A percentile compares a stretch with the other conserved stretches of the same genome.
Evolutionary conservation across 2,797 vertebrate species (phyloP).

Genomic region (Malacoraja senta): DNA sequence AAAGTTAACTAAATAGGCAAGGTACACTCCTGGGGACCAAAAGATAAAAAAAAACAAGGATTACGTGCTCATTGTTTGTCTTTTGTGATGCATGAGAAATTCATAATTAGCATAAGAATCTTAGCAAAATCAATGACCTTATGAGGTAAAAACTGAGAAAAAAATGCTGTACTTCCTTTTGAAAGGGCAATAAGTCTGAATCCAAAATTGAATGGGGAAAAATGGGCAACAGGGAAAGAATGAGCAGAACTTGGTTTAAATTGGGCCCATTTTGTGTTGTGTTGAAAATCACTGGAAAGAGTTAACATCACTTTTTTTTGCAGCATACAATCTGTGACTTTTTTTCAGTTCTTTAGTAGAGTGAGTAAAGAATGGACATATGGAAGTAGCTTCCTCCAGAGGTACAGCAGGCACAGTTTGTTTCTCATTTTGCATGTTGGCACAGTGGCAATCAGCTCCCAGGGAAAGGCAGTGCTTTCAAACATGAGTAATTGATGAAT

Average conservation of each 20-base stretch:
- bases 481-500: constrained; percentile 74
- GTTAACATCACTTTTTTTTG: not conserved
- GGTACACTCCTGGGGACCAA: not conserved
- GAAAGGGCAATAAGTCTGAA: not conserved
- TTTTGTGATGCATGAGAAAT: not conserved
- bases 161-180: not conserved
- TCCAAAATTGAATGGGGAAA: not conserved
- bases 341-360: constrained; percentile 26
- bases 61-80: not conserved
- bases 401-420: constrained; percentile 47
- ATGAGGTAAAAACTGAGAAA: not conserved
- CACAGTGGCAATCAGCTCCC: constrained; percentile 59
- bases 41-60: not conserved
- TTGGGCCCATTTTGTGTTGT: not conserved
- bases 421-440: constrained; percentile 50
- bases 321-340: constrained; percentile 16
- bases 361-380: constrained; percentile 47
- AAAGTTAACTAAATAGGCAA: not conserved
- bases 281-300: constrained; percentile 21
- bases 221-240: not conserved
- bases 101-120: not conserved
- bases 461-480: constrained; percentile 65
- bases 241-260: constrained; percentile 7
- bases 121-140: not conserved
- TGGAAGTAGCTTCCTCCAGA: constrained; percentile 59